Conservation (phyloP, 2,797 vertebrate species). For the Halcyon leucocephala region DNA sequence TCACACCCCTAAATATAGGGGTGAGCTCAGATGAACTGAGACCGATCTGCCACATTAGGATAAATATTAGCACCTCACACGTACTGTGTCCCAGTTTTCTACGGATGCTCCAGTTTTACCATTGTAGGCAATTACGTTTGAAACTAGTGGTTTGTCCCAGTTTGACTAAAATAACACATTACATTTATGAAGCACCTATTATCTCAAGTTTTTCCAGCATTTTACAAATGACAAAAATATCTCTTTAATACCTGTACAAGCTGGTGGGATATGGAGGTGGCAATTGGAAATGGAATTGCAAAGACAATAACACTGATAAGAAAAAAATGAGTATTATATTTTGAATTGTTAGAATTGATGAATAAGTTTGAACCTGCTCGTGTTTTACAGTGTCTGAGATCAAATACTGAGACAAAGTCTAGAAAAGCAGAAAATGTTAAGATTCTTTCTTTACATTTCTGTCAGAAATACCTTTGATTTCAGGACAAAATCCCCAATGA, state of each 20-base stretch:
- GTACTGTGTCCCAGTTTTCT: slow-evolving; percentile 19
- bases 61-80: slow-evolving; percentile 28
- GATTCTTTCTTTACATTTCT: background rate
- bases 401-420: background rate
- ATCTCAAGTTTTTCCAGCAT: slow-evolving; percentile 6
- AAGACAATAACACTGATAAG: background rate
- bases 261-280: background rate
- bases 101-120: slow-evolving; percentile 19
- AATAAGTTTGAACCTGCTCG: background rate
- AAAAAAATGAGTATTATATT: background rate
- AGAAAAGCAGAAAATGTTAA: background rate
- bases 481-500: background rate
- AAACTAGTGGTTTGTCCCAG: slow-evolving; percentile 56
- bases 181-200: slow-evolving; percentile 20
- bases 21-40: background rate
- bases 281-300: background rate
- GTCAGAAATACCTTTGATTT: slow-evolving; percentile 31
- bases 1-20: background rate
- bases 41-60: background rate
- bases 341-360: background rate
- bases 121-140: slow-evolving; percentile 56
- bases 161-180: slow-evolving; percentile 63
- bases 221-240: slow-evolving; percentile 39
- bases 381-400: background rate
- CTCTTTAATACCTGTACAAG: background rate